Evolutionary conservation across 2,797 vertebrate genomes (phyloP).

Genomic region (Triplophysa bombifrons): DNA sequence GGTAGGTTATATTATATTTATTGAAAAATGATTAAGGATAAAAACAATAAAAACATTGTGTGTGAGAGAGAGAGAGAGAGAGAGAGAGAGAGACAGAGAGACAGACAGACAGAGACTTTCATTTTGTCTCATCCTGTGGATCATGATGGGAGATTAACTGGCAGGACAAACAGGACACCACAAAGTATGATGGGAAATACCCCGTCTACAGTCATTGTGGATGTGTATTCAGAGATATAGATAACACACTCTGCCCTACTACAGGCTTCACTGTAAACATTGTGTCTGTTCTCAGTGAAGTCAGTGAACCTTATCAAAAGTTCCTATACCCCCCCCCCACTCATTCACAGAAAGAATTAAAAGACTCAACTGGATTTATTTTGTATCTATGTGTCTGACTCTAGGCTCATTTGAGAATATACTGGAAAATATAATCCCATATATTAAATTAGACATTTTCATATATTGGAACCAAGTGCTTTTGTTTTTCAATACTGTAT

Average conservation of each 20-base stretch:
- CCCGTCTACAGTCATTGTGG: constrained; percentile 34
- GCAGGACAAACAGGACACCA: constrained; percentile 37
- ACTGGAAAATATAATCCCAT: too few relatives aligned
- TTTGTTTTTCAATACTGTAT: too few relatives aligned
- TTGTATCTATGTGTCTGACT: background rate
- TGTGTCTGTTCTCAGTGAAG: constrained; percentile 3
- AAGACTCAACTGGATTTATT: too few relatives aligned
- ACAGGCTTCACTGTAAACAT: background rate
- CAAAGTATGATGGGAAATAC: constrained; percentile 53
- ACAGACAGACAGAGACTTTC: constrained; percentile 31
- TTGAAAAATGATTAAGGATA: constrained; percentile 58
- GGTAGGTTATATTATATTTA: constrained; percentile 20
- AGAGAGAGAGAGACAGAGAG: background rate
- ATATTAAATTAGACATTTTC: too few relatives aligned
- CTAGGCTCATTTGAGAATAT: too few relatives aligned
- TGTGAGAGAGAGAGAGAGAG: background rate
- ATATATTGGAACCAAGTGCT: too few relatives aligned
- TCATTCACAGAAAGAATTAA: background rate
- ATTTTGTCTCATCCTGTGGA: constrained; percentile 48
- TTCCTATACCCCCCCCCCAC: background rate
- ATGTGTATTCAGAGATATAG: constrained; percentile 50
- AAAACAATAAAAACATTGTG: constrained; percentile 1
- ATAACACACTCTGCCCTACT: constrained; percentile 4
- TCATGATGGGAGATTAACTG: constrained; percentile 54
- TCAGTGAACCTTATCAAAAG: constrained; percentile 7